phyloP scores from a whole-genome alignment of 2,113 vertebrate genomes.

The Rostratula benghalensis region DNA sequence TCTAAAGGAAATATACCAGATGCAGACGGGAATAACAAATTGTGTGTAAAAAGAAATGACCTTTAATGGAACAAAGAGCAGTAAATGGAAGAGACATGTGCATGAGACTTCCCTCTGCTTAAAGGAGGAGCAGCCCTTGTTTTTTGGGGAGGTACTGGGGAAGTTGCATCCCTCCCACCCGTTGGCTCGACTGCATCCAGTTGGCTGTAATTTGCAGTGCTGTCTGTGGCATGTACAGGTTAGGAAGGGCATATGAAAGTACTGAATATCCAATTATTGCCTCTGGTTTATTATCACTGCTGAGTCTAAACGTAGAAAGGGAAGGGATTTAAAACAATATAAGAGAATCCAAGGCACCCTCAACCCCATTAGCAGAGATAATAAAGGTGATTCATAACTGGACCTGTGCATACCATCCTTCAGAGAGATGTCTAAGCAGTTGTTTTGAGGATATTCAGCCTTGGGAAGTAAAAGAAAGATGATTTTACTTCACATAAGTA shows the following conservation, averaged over 20 bases:
- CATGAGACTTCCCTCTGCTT: background rate
- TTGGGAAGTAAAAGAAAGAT: background rate
- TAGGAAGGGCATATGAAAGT: background rate
- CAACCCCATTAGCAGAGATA: constrained; percentile 1
- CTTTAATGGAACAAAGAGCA: background rate
- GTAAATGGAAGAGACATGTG: background rate
- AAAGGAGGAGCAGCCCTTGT: background rate
- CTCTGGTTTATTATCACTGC: background rate
- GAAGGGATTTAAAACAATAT: background rate
- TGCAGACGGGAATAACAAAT: background rate
- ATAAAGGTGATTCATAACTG: constrained; percentile 23
- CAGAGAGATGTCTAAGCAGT: background rate
- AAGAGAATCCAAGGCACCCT: background rate
- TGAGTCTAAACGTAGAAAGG: background rate
- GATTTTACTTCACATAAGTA: background rate
- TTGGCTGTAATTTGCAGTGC: background rate
- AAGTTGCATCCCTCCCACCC: background rate
- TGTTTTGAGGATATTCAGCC: background rate
- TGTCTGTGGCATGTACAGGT: background rate
- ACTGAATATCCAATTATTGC: background rate
- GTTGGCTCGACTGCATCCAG: background rate
- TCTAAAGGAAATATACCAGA: background rate
- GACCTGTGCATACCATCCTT: background rate
- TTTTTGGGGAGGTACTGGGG: background rate
- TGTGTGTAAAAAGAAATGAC: constrained; percentile 4